Evolutionary conservation across 2,113 vertebrate genomes (phyloP).

Genomic region (Mormyrus lacerda): DNA sequence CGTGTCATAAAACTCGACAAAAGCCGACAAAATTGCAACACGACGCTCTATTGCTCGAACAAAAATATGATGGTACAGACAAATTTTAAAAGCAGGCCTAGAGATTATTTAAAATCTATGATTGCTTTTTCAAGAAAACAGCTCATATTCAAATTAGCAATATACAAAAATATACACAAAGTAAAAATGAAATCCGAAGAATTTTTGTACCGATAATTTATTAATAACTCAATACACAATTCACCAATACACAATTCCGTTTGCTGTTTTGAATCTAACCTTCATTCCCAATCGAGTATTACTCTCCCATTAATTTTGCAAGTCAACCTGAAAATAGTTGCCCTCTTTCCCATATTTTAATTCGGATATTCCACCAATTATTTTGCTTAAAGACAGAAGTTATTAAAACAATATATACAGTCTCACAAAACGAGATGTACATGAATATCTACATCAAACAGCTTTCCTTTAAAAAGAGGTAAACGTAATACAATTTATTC

Average conservation of each 20-base stretch:
- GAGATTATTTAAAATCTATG: slow-evolving; percentile 71
- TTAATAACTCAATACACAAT: slow-evolving; percentile 54
- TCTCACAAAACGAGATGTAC: slow-evolving; percentile 18
- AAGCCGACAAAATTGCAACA: slow-evolving; percentile 88
- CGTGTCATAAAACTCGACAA: slow-evolving; percentile 99
- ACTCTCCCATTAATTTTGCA: background rate
- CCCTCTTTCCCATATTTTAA: background rate
- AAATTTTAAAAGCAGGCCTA: slow-evolving; percentile 86
- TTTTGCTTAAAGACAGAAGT: background rate
- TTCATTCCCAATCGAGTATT: slow-evolving; percentile 3
- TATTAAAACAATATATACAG: slow-evolving; percentile 8
- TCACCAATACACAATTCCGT: slow-evolving; percentile 51
- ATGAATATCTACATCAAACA: slow-evolving; percentile 21
- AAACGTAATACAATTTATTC: background rate
- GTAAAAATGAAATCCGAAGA: slow-evolving; percentile 23
- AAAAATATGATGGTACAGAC: slow-evolving; percentile 76
- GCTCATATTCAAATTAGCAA: background rate
- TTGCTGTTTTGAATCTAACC: slow-evolving; percentile 42
- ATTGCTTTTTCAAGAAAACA: background rate
- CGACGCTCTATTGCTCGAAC: slow-evolving; percentile 73
- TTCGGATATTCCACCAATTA: background rate
- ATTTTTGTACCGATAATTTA: slow-evolving; percentile 60
- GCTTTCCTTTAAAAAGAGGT: slow-evolving; percentile 1
- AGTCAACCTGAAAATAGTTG: background rate
- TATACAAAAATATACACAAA: background rate